Evolutionary conservation across 2,113 vertebrate species (phyloP).

Genomic region (Herpetotheres cachinnans): DNA sequence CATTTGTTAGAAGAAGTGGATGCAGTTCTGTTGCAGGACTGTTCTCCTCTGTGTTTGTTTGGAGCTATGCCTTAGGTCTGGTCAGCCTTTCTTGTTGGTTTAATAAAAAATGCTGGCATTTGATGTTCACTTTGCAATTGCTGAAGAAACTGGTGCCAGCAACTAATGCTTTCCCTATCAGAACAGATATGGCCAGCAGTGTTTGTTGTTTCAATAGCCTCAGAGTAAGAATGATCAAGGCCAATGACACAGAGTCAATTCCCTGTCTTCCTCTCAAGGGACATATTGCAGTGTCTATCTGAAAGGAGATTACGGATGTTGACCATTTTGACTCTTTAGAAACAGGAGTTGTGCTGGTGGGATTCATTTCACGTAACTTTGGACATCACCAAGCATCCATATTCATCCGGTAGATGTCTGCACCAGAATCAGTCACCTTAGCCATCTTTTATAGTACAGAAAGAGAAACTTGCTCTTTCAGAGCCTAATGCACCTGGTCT

Average conservation of each 20-base stretch:
- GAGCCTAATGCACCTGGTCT: not conserved
- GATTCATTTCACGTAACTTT: not conserved
- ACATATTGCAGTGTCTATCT: not conserved
- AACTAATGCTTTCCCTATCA: constrained; percentile 39
- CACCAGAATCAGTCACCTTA: not conserved
- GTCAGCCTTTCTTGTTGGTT: not conserved
- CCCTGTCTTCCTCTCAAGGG: not conserved
- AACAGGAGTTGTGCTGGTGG: not conserved
- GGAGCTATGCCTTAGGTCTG: not conserved
- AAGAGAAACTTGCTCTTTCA: not conserved
- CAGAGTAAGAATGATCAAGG: constrained; percentile 36
- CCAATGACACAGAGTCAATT: constrained; percentile 26
- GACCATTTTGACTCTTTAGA: not conserved
- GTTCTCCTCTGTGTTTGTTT: not conserved
- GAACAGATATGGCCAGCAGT: constrained; percentile 16
- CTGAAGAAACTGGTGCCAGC: constrained; percentile 14
- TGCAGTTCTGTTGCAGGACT: not conserved
- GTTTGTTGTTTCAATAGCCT: constrained; percentile 35
- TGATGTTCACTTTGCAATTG: not conserved
- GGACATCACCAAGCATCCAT: not conserved
- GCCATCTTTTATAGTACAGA: not conserved
- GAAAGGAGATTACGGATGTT: not conserved
- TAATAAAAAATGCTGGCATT: constrained; percentile 21
- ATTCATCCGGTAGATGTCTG: not conserved
- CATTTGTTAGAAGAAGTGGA: not conserved